Evolutionary conservation across 2,797 vertebrate genomes (phyloP), one percentile per base, ranked within the genome.

Genomic region (Poeciliopsis paucimaculata): DNA sequence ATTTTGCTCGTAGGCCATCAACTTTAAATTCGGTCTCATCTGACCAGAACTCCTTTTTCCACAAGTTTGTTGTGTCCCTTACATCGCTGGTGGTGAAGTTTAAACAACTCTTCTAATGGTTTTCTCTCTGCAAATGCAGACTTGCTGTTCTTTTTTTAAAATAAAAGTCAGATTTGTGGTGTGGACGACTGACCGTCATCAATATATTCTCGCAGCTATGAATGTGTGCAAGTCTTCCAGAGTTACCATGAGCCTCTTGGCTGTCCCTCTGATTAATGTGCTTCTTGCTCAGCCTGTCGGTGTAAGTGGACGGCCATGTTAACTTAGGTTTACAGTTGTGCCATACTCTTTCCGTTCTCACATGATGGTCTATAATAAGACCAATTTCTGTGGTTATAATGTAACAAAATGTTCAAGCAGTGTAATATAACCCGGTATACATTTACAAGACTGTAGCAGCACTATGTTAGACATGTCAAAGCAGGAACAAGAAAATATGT

Each of bases 381-480:
- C 5, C 43, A 46, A 46, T 46, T 26, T n/a, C 26, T 71, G 68
- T 43, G 20, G 66, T 70, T 70, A 13, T 26, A 43, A 70, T 13
- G 26, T 46, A 26, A 28, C 41, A 28, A 28, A 45, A 71, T 45
- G 41, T 43, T 45, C 39, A 28, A 72, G 41, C n/a, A 0, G 26
- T 45, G 26, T 28, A 20, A 16, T 46, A 9, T 3, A 7, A 72
- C 18, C 28, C 28, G 13, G 26, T 18, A 16, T 16, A 46, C 41
- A 9, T 45, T 28, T 45, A 5, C 68, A 45, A 57, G 5, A 41
- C 31, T 23, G 15, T 60, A 64, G 51, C 26, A 64, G 49, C 6
- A 57, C 26, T 75, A 26, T 41, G 75, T 45, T 70, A 34, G 74
- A 77, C 74, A 34, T 74, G 80, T 60, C 31, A 34, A 31, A 75